Conservation (phyloP, 2,888 invertebrate genomes). For the Calliscelio sp. region DNA sequence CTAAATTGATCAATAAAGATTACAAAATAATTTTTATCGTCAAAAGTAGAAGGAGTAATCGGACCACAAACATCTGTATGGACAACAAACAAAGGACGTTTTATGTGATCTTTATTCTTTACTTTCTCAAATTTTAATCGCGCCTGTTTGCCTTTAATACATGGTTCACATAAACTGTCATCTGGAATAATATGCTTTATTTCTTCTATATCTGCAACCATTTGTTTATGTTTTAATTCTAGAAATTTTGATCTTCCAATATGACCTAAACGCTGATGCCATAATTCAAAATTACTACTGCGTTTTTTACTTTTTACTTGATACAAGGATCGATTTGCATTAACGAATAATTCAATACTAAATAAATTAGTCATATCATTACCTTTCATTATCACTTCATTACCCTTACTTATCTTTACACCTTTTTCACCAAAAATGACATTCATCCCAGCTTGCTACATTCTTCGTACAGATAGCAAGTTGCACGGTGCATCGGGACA, state of each 20-base stretch:
- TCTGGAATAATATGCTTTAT: background rate
- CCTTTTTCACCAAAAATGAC: background rate
- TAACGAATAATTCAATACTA: background rate
- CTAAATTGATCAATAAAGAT: background rate
- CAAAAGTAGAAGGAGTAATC: background rate
- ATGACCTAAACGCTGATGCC: background rate
- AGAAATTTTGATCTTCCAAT: background rate
- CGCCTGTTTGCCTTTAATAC: slow-evolving; percentile 1
- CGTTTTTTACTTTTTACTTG: no score
- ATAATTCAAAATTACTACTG: no score
- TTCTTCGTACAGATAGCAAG: no score
- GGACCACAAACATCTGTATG: no score
- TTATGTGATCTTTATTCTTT: background rate
- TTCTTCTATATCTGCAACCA: background rate
- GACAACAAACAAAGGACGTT: background rate
- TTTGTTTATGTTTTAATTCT: slow-evolving; percentile 1
- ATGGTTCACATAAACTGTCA: background rate
- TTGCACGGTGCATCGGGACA: no score
- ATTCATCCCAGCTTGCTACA: no score
- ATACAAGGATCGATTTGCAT: background rate
- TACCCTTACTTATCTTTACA: no score
- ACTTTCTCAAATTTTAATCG: background rate
- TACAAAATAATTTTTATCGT: no score
- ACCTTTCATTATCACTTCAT: background rate
- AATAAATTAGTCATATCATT: background rate